These are phyloP conservation scores for Monomorium pharaonis DNA, from an alignment of 1,140 invertebrate genomes.

Conservation along the genomic window DNA sequence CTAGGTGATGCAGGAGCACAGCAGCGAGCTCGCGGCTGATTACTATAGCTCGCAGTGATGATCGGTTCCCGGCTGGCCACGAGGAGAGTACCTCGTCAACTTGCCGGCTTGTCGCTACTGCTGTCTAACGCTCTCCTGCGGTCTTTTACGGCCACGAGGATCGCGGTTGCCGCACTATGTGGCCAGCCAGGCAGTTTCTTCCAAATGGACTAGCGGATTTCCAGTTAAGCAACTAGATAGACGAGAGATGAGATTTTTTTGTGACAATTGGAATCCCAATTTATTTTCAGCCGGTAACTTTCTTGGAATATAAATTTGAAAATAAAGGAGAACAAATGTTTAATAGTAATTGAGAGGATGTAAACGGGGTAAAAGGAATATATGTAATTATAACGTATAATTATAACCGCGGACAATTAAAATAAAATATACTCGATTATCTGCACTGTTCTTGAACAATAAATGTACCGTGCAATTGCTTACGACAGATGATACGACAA, in stretches of 20 bases:
- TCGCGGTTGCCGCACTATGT: conserved; percentile 46
- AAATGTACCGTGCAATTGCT: neutral
- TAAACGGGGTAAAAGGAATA: neutral
- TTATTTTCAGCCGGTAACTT: neutral
- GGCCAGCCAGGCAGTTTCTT: conserved; percentile 10
- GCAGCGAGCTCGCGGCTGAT: conserved; percentile 71
- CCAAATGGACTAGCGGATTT: conserved; percentile 23
- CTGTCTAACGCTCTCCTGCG: conserved; percentile 36
- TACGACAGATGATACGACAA: conserved; percentile 6
- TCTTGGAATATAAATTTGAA: neutral
- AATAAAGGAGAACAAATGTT: neutral
- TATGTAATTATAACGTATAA: neutral
- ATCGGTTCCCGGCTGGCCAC: conserved; percentile 71
- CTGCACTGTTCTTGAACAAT: neutral
- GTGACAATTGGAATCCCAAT: neutral
- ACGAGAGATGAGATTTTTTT: neutral
- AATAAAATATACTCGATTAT: neutral
- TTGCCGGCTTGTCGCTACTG: conserved; percentile 58
- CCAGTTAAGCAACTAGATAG: neutral
- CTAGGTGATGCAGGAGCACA: conserved; percentile 25
- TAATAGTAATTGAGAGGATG: neutral
- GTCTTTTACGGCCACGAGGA: conserved; percentile 66
- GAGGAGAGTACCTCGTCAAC: conserved; percentile 66
- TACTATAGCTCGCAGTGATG: conserved; percentile 75
- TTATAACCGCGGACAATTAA: neutral